Evolutionary conservation across 1,140 invertebrate species (phyloP), one percentile per base, ranked within the genome.

Genomic region (Cataglyphis hispanica): DNA sequence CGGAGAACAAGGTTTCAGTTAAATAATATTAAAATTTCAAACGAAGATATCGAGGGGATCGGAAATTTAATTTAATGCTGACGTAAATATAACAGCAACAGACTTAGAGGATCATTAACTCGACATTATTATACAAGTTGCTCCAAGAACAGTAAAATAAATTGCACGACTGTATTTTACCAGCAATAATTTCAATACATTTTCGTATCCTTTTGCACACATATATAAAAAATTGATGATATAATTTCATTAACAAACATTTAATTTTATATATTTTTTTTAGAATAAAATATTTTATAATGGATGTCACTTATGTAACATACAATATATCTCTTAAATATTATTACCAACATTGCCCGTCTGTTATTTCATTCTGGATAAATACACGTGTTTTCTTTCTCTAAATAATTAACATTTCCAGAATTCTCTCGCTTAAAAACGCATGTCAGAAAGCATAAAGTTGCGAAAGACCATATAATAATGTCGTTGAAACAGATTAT

Each of bases 41-140:
- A 69, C 63, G 25, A 69, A 56, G 34, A 67, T 40, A 22, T 46
- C 19, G 37, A 72, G 34, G 13, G 22, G 40, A 60, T 83, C n/a
- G 43, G 8, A 61, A 83, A 83, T 83, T 83, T 72, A 83, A 83
- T 72, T 72, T 46, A 72, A 22, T 40, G 67, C 67, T 60, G 31
- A 7, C 25, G 2, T 34, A 34, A 81, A 43, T 81, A 81, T 43
- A 81, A 70, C 7, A 60, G 25, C 63, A 34, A 56, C 61, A 2
- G 27, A 78, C 19, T 11, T 16, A n/a, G 46, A 46, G 13, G 19
- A 61, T 46, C n/a, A 46, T 72, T 72, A 4, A 37, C n/a, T 13
- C 13, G 11, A 72, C 61, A 60, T 53, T 81, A 70, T 81, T 80
- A 34, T 80, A 31, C 19, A 56, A n/a, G 22, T 16, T 40, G 34